Percentiles rank a stretch among this genome's conserved stretches.
Evolutionary conservation across 2,797 vertebrate species (phyloP).

Genomic region (Dromococcyx pavoninus): DNA sequence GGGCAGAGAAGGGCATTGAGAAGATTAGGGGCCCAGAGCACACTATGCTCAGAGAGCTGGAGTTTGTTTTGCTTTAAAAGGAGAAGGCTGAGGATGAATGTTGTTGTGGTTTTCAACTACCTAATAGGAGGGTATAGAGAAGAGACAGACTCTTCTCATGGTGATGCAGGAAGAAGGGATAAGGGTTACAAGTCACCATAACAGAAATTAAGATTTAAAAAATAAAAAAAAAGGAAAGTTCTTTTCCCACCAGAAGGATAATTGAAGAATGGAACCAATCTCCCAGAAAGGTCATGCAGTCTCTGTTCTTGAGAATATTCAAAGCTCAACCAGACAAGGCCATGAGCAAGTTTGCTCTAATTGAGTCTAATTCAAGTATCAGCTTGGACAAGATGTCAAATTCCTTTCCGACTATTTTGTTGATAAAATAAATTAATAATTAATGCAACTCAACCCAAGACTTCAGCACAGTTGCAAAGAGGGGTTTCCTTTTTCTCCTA

Average conservation of each 20-base stretch:
- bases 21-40: background rate
- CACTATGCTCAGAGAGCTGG: background rate
- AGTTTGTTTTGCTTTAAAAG: background rate
- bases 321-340: background rate
- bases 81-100: background rate
- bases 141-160: background rate
- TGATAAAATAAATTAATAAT: background rate
- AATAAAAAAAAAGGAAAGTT: background rate
- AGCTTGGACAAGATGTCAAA: background rate
- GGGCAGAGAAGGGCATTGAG: background rate
- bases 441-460: background rate
- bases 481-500: background rate
- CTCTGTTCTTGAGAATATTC: background rate
- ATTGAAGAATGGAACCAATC: background rate
- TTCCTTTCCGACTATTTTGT: background rate
- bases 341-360: background rate
- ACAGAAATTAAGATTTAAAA: background rate
- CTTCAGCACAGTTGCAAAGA: background rate
- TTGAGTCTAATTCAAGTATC: background rate
- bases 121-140: background rate
- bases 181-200: background rate
- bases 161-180: background rate
- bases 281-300: background rate
- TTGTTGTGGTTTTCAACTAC: background rate
- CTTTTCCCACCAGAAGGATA: background rate